Base-by-base conservation (phyloP, 2,113 vertebrate genomes). In the Neolamprologus caudopunctatus region DNA sequence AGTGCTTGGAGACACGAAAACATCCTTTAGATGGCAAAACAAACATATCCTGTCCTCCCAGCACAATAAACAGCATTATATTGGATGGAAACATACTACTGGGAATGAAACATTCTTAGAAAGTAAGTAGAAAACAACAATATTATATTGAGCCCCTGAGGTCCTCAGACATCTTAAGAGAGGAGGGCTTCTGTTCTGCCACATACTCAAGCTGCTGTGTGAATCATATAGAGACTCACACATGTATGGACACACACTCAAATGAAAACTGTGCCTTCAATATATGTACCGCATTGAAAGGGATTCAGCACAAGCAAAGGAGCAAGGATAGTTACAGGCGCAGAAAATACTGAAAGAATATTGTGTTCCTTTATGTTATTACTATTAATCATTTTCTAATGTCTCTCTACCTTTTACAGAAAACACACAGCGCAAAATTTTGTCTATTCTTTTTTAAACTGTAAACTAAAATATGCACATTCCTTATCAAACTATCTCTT, bases 91-190 rank as follows among this genome's bases (percentile, higher is more conserved):
- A 93, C 87, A 86, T 93, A 90, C 95, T 51, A 88, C 80, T 92
- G 95, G 93, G 95, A 95, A 89, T 82, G 88, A 55, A 93, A 91
- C 80, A 87, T 92, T 93, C 92, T 94, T 92, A 85, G 89, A 92
- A 92, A 93, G 94, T 93, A 94, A 91, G 92, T 89, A 92, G 89
- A 89, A 94, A 94, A 94, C 88, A 91, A 91, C 87, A 92, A 90
- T 91, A 93, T 91, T 93, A 91, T 93, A 94, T 90, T 91, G 88
- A 91, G 90, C 91, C 92, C 94, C 93, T 61, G 87, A 95, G 94
- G 92, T 93, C 89, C 90, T 93, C 85, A 88, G 91, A 88, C 89
- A 90, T 89, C 91, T 91, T 92, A 91, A 90, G 87, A 93, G 86
- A 90, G 88, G 84, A 90, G 82, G 66, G 85, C 84, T 91, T 91